phyloP scores from a whole-genome alignment of 2,113 vertebrate genomes.

The Peucedramus taeniatus region DNA sequence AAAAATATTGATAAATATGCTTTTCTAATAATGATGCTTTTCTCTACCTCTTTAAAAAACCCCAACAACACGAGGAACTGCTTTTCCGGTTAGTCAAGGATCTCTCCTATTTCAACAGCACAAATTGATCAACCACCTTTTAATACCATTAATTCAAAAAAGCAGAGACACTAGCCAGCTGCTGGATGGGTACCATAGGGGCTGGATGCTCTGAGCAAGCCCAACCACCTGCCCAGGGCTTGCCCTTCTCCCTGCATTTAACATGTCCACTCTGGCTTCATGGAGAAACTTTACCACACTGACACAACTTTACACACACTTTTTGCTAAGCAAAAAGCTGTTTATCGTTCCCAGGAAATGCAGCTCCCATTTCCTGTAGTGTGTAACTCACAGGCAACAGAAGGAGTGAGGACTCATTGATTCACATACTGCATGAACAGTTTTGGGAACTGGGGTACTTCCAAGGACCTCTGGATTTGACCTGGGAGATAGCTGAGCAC shows the following conservation, averaged over 20 bases:
- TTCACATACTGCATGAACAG: accelerated
- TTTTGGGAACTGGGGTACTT: not conserved
- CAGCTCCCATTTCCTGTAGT: not conserved
- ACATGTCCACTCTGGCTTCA: not conserved
- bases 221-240: not conserved
- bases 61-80: not conserved
- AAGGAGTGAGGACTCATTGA: not conserved
- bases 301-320: too few species aligned
- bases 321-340: not conserved
- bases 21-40: not conserved
- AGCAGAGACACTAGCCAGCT: not conserved
- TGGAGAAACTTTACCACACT: not conserved
- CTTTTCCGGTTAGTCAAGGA: not conserved
- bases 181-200: not conserved
- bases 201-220: not conserved
- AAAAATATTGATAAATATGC: not conserved
- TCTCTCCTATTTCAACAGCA: not conserved
- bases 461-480: not conserved
- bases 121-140: not conserved
- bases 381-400: not conserved
- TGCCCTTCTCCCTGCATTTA: not conserved
- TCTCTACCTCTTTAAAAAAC: not conserved
- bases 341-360: not conserved
- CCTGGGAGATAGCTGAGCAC: not conserved
- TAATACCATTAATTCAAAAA: not conserved